These are phyloP conservation scores for Barnardius zonarius DNA, from an alignment of 2,113 vertebrate genomes.

Conservation along the genomic window DNA sequence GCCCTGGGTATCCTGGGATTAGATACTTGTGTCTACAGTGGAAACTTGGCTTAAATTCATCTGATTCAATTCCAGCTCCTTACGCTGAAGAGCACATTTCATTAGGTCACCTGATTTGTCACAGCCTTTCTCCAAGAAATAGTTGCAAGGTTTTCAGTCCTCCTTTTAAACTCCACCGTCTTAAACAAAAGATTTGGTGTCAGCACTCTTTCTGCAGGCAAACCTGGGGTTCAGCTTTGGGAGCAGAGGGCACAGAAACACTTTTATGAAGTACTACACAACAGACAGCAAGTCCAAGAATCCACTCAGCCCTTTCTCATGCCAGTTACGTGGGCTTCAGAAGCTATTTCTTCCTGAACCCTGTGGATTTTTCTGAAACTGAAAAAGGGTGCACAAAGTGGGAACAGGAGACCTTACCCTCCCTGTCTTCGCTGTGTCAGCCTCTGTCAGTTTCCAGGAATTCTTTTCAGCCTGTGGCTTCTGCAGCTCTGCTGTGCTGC, in stretches of 20 bases:
- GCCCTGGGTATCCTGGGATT: neutral
- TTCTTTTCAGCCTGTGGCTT: slow-evolving; percentile 55
- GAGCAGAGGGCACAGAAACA: neutral
- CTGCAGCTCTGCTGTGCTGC: slow-evolving; percentile 65
- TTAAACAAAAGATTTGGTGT: neutral
- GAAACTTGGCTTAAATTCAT: slow-evolving; percentile 31
- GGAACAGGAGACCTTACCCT: slow-evolving; percentile 70
- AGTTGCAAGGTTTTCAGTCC: neutral
- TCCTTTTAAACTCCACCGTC: neutral
- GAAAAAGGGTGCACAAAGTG: neutral
- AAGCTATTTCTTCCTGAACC: neutral
- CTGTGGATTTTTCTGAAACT: neutral
- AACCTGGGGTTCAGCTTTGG: neutral
- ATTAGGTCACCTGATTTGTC: neutral
- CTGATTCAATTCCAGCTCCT: neutral
- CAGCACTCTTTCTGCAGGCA: neutral
- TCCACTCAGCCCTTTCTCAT: neutral
- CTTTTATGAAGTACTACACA: neutral
- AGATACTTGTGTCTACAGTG: neutral
- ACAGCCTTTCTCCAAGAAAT: neutral
- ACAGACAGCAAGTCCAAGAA: neutral
- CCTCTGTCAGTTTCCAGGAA: slow-evolving; percentile 84
- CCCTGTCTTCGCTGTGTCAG: slow-evolving; percentile 90
- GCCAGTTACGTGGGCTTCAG: neutral
- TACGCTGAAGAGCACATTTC: neutral